These are phyloP conservation scores for Clanis bilineata DNA, from an alignment of 2,888 invertebrate genomes.

Conservation along the genomic window DNA sequence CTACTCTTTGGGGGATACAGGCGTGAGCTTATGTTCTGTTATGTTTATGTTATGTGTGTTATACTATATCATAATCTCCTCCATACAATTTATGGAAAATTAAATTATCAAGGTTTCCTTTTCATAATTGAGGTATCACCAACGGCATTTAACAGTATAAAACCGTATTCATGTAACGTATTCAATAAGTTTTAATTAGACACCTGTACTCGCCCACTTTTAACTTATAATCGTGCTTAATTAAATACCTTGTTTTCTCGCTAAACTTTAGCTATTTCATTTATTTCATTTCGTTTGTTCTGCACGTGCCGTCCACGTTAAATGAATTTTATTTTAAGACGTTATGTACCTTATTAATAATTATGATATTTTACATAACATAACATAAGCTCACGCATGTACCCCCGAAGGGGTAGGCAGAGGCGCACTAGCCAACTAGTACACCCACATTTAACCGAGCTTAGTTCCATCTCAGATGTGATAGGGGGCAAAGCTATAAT, in stretches of 20 bases:
- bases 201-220: background rate
- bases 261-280: constrained; percentile 18
- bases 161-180: background rate
- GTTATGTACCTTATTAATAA: background rate
- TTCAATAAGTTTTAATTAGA: background rate
- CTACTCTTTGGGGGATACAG: too few relatives aligned
- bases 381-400: background rate
- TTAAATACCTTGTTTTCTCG: constrained; percentile 19
- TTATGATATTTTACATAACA: too few relatives aligned
- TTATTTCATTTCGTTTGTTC: background rate
- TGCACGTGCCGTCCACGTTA: background rate
- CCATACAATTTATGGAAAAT: too few relatives aligned
- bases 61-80: too few relatives aligned
- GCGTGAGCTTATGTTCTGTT: too few relatives aligned
- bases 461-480: background rate
- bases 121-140: too few relatives aligned
- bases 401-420: background rate
- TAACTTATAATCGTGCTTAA: constrained; percentile 8
- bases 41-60: too few relatives aligned
- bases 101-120: too few relatives aligned
- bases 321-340: background rate
- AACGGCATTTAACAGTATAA: too few relatives aligned
- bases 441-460: background rate
- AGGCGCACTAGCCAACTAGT: background rate
- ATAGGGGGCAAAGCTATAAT: too few relatives aligned